Evolutionary conservation across 35 echinoderm and acorn worm species (phyloP).

Genomic region (Anneissia japonica): DNA sequence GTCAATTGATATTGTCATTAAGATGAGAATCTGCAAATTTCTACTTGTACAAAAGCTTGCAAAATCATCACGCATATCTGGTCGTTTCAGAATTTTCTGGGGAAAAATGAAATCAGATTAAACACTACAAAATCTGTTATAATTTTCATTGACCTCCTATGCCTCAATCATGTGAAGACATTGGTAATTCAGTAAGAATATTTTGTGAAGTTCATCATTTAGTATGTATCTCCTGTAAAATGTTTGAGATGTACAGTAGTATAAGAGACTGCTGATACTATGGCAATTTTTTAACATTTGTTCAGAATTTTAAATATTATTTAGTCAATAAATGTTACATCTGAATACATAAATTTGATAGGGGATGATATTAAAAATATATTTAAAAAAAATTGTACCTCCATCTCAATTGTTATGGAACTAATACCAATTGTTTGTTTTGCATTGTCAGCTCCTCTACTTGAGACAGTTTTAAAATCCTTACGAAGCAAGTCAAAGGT

Average conservation of each 20-base stretch:
- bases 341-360: no score
- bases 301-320: no score
- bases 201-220: no score
- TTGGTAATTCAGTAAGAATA: no score
- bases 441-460: neutral
- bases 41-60: neutral
- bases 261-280: no score
- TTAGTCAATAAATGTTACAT: no score
- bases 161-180: no score
- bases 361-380: no score
- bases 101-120: neutral
- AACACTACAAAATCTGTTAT: neutral
- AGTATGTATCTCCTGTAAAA: no score
- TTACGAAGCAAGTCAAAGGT: constrained; percentile 53
- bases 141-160: no score
- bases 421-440: constrained; percentile 56
- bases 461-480: constrained; percentile 63
- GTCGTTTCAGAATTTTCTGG: neutral
- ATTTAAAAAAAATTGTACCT: constrained; percentile 15
- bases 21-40: neutral
- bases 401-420: constrained; percentile 46
- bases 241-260: no score
- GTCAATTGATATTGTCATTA: constrained; percentile 2
- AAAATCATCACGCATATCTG: neutral
- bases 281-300: no score